Conservation (phyloP, 2,797 vertebrate genomes). For the Anabacerthia variegaticeps region DNA sequence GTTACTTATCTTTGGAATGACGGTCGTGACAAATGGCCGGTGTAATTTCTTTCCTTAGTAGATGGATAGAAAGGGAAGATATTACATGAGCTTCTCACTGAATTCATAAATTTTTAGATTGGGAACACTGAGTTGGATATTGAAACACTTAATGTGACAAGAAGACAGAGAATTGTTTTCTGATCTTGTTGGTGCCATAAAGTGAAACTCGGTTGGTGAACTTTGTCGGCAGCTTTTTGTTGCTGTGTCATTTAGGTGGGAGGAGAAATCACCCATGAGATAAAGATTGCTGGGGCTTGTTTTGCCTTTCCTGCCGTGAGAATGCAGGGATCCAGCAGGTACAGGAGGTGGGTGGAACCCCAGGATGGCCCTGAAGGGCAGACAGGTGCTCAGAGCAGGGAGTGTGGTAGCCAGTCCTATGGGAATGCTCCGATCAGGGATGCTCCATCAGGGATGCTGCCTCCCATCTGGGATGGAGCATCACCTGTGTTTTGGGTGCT, state of each 20-base stretch:
- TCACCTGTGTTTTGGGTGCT: fast-evolving
- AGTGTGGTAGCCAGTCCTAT: fast-evolving
- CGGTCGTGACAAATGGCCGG: conserved; percentile 70
- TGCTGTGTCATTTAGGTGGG: background rate
- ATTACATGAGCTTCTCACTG: conserved; percentile 35
- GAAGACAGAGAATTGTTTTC: conserved; percentile 65
- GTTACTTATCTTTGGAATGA: conserved; percentile 67
- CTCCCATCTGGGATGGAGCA: fast-evolving
- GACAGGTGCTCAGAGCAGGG: background rate
- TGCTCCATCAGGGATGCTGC: background rate
- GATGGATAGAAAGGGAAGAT: conserved; percentile 60
- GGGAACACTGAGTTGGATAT: conserved; percentile 61
- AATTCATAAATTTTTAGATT: conserved; percentile 68
- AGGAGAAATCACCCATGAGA: conserved; percentile 5
- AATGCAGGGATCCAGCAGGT: background rate
- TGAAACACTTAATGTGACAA: conserved; percentile 71
- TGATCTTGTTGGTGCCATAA: conserved; percentile 53
- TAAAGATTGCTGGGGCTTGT: background rate
- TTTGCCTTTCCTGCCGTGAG: background rate
- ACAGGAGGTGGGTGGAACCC: background rate
- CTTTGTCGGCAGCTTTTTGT: conserved; percentile 28
- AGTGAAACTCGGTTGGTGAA: background rate
- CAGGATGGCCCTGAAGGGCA: background rate
- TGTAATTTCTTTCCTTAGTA: conserved; percentile 70
- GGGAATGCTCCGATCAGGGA: background rate